Conservation (phyloP, 2,888 invertebrate species). For the Sesia bembeciformis region DNA sequence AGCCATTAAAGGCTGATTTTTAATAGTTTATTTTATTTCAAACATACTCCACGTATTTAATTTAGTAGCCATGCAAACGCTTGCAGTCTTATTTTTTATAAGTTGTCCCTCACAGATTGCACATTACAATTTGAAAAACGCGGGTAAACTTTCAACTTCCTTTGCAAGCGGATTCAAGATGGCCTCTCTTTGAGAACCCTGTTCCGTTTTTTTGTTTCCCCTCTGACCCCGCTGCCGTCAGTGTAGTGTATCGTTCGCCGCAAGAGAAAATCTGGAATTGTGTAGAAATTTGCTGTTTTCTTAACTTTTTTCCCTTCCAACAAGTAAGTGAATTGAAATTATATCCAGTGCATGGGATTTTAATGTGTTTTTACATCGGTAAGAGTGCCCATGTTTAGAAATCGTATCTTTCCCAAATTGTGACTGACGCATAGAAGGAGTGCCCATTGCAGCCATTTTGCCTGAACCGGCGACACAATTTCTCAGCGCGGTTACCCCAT, state of each 20-base stretch:
- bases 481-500: conserved; percentile 53
- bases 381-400: conserved; percentile 34
- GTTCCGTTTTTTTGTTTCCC: conserved; percentile 72
- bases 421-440: conserved; percentile 78
- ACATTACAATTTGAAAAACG: conserved; percentile 1
- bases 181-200: conserved; percentile 66
- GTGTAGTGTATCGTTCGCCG: conserved; percentile 73
- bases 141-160: conserved; percentile 5
- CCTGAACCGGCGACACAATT: conserved; percentile 71
- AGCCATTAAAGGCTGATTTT: too few relatives aligned
- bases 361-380: conserved; percentile 24
- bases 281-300: conserved; percentile 72
- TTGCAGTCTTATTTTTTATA: too few relatives aligned
- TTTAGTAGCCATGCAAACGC: too few relatives aligned
- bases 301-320: conserved; percentile 71
- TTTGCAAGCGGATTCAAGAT: conserved; percentile 31
- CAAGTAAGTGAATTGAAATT: conserved; percentile 67
- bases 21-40: too few relatives aligned
- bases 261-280: conserved; percentile 71
- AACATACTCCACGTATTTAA: too few relatives aligned
- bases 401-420: conserved; percentile 35
- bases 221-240: conserved; percentile 73
- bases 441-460: conserved; percentile 75
- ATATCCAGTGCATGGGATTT: conserved; percentile 41
- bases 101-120: too few relatives aligned